Evolutionary conservation across 2,797 vertebrate species (phyloP), one percentile per base, ranked within the genome.

Genomic region (Eospalax fontanierii): DNA sequence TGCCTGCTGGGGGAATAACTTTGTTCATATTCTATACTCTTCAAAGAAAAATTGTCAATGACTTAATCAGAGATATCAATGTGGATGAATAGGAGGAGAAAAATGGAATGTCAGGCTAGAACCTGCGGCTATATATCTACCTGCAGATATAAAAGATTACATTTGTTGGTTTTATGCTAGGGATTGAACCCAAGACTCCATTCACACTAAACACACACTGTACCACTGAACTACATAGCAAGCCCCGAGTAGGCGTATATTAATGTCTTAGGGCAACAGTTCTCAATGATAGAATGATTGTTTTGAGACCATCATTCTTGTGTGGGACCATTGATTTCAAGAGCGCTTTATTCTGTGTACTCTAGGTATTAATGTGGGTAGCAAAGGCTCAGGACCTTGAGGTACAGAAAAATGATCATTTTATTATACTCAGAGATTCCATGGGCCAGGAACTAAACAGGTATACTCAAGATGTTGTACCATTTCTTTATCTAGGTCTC

Each of bases 21-120:
- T 43, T 79, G 15, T 28, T 79, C 35, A 57, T 46, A 50, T n/a
- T 28, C 33, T 24, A 15, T 5, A 71, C 9, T 80, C 43, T 89
- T 66, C 54, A 71, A 80, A 75, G 59, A 94, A 84, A 35, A 93
- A 87, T n/a, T 75, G 3, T 18, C 46, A 46, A 54, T n/a, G 85
- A 11, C 57, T 90, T 68, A 63, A 14, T 75, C 24, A 79, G 95
- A 95, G 68, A 94, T 80, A 73, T 38, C 19, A 38, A 18, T 78
- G 43, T 33, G n/a, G 12, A 75, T 30, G n/a, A 9, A 71, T n/a
- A 54, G 28, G 40, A 76, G 16, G 57, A 87, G 30, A 95, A 90
- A 87, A 90, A 19, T 9, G 22, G 28, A n/a, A 40, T 33, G 65
- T 70, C 74, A 89, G 54, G 89, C n/a, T 54, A 73, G 19, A 19